phyloP scores from a whole-genome alignment of 2,797 vertebrate genomes.

The Perodicticus potto region DNA sequence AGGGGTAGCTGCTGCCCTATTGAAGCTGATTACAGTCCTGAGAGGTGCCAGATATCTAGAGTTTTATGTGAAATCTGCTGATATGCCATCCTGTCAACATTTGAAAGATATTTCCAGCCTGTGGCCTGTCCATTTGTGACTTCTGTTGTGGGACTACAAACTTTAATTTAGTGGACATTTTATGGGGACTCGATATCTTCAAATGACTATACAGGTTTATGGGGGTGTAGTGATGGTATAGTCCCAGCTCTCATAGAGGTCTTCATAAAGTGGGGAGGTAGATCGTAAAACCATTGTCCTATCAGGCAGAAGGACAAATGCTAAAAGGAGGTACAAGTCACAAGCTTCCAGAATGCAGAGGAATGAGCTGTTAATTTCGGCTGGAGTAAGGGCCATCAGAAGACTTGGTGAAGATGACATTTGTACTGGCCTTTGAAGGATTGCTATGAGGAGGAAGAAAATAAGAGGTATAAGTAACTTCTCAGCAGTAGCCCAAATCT shows the following conservation, averaged over 20 bases:
- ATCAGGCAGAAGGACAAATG: background rate
- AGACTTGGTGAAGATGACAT: conserved; percentile 13
- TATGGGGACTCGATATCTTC: background rate
- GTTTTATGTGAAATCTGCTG: background rate
- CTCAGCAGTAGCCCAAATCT: background rate
- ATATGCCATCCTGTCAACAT: background rate
- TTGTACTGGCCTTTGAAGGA: conserved; percentile 29
- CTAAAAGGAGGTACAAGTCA: background rate
- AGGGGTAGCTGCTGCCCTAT: background rate
- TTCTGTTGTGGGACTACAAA: background rate
- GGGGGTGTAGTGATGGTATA: background rate
- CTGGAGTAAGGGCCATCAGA: background rate
- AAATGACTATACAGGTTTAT: background rate
- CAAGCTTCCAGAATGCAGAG: conserved; percentile 9
- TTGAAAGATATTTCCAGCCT: background rate
- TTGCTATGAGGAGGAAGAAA: background rate
- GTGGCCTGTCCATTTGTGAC: background rate
- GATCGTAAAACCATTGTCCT: background rate
- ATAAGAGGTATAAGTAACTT: conserved; percentile 14
- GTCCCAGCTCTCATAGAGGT: background rate
- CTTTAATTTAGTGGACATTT: conserved; percentile 7
- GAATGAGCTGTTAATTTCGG: conserved; percentile 38
- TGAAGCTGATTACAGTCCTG: background rate
- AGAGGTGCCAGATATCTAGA: background rate
- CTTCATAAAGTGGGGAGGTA: background rate